phyloP scores from a whole-genome alignment of 2,888 invertebrate genomes.

The Ctena decussata region DNA sequence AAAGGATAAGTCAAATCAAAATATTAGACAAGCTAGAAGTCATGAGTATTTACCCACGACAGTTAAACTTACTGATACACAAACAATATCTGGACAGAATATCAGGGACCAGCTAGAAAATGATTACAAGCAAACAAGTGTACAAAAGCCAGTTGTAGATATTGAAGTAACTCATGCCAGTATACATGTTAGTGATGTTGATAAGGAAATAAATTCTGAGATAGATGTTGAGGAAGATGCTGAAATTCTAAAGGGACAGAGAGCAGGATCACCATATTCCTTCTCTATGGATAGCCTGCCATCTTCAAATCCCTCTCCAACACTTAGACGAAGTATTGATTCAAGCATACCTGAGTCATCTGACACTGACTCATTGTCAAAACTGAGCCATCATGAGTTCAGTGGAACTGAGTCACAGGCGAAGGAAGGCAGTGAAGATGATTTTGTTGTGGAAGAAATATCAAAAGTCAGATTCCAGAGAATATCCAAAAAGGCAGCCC shows the following conservation, averaged over 20 bases:
- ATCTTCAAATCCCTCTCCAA: constrained; percentile 74
- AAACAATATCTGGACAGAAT: background rate
- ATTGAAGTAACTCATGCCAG: background rate
- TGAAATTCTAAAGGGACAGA: background rate
- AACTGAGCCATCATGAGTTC: constrained; percentile 53
- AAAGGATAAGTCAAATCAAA: background rate
- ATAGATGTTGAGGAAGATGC: background rate
- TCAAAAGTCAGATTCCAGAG: constrained; percentile 69
- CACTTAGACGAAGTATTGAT: constrained; percentile 48
- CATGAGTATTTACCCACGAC: background rate
- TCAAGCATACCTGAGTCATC: constrained; percentile 60
- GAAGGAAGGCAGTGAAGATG: constrained; percentile 56
- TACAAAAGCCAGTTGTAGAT: background rate
- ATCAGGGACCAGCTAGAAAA: background rate
- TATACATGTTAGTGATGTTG: background rate
- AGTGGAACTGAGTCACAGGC: constrained; percentile 58
- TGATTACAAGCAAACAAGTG: background rate
- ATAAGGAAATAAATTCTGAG: background rate
- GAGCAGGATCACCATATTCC: constrained; percentile 71
- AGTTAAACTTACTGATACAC: background rate
- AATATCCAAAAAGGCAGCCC: constrained; percentile 55
- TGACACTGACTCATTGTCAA: constrained; percentile 68
- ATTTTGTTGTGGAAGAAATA: constrained; percentile 69
- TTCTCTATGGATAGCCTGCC: constrained; percentile 73
- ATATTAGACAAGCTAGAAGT: constrained; percentile 7